Evolutionary conservation across 2,888 invertebrate species (phyloP).

Genomic region (Drosophila helvetica): DNA sequence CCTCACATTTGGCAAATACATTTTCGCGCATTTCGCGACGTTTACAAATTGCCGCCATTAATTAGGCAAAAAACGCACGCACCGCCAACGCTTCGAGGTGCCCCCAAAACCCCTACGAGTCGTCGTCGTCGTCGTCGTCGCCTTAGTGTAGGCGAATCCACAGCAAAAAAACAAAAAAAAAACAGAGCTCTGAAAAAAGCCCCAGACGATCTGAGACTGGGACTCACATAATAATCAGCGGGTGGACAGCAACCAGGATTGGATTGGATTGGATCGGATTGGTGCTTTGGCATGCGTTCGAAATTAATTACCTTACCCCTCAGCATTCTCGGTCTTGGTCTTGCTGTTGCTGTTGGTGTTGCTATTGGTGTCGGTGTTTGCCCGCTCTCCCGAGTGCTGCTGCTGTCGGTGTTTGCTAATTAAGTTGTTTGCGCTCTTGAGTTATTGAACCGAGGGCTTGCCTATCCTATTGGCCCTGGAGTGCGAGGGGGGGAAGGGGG

Average conservation of each 20-base stretch:
- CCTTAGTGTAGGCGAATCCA: conserved; percentile 65
- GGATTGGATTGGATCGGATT: conserved; percentile 18
- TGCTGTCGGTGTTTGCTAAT: conserved; percentile 57
- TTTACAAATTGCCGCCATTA: conserved; percentile 82
- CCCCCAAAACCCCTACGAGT: conserved; percentile 29
- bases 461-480: conserved; percentile 8
- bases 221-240: conserved; percentile 78
- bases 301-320: conserved; percentile 77
- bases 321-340: conserved; percentile 29
- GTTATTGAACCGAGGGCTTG: conserved; percentile 70
- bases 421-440: conserved; percentile 76
- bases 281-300: conserved; percentile 66
- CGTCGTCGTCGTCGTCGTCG: conserved; percentile 5
- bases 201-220: conserved; percentile 13
- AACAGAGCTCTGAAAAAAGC: background rate
- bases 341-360: conserved; percentile 14
- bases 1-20: conserved; percentile 72
- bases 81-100: conserved; percentile 52
- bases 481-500: background rate
- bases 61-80: conserved; percentile 78
- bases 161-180: conserved; percentile 51
- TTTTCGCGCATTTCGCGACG: conserved; percentile 77
- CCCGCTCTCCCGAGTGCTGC: background rate
- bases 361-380: too few species aligned
- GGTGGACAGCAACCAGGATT: conserved; percentile 76